A percentile compares a stretch with the other conserved stretches of the same genome.
phyloP scores from a whole-genome alignment of 2,797 vertebrate genomes.

The Dermochelys coriacea region DNA sequence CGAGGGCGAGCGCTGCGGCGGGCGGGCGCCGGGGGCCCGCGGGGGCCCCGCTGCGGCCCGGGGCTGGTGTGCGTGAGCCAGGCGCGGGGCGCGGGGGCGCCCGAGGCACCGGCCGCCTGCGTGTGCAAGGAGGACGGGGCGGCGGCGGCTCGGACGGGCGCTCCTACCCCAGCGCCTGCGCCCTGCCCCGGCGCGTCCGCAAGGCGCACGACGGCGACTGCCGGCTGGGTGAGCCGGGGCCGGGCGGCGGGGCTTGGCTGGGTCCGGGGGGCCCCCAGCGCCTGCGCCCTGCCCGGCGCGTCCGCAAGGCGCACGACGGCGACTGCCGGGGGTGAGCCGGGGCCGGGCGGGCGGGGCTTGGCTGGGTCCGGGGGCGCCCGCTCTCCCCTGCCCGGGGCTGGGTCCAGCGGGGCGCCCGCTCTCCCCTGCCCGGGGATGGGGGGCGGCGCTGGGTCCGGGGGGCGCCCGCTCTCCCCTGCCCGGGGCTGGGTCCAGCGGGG shows the following conservation, averaged over 20 bases:
- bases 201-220: constrained; percentile 78
- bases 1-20: constrained; percentile 76
- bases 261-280: neutral
- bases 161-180: constrained; percentile 77
- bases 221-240: constrained; percentile 74
- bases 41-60: constrained; percentile 72
- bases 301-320: no score
- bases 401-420: neutral
- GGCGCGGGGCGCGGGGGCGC: neutral
- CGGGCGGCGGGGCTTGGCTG: neutral
- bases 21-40: constrained; percentile 38
- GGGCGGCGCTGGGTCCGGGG: neutral
- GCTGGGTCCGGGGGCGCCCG: no score
- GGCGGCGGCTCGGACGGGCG: constrained; percentile 79
- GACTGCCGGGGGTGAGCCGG: no score
- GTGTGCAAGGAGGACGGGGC: constrained; percentile 77
- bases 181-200: constrained; percentile 68
- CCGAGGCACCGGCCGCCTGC: constrained; percentile 74
- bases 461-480: no score
- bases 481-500: neutral
- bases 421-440: neutral
- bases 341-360: neutral
- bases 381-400: no score
- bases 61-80: constrained; percentile 78
- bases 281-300: neutral